A percentile compares a stretch with the other conserved stretches of the same genome.
phyloP scores from a whole-genome alignment of 2,888 invertebrate genomes.

The Scelioninae gen. 1 region DNA sequence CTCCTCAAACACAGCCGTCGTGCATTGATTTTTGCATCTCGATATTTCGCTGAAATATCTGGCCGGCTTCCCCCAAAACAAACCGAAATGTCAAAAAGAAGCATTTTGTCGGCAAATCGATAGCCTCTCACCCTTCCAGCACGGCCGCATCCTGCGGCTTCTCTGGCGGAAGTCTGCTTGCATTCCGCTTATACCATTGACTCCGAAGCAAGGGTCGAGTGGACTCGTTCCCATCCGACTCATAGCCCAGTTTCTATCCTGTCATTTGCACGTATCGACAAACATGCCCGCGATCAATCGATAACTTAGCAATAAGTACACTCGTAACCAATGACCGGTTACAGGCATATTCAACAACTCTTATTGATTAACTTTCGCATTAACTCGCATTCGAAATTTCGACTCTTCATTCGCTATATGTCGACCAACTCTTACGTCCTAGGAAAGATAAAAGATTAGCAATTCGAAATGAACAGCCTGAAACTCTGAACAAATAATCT shows the following conservation, averaged over 20 bases:
- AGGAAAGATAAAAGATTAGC: conserved; percentile 53
- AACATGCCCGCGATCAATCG: conserved; percentile 64
- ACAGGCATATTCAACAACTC: conserved; percentile 61
- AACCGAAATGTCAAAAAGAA: conserved; percentile 62
- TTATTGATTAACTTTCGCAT: conserved; percentile 62
- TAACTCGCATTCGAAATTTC: conserved; percentile 48
- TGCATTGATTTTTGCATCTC: conserved; percentile 50
- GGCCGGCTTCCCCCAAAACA: conserved; percentile 42
- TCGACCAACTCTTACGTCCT: neutral
- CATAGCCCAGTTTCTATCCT: conserved; percentile 68
- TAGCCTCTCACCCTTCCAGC: conserved; percentile 49
- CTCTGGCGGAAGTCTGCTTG: conserved; percentile 68
- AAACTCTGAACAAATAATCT: conserved; percentile 38
- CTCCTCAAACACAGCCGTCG: conserved; percentile 43
- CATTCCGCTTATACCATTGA: conserved; percentile 69
- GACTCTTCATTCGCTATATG: conserved; percentile 34
- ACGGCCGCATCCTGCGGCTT: conserved; percentile 65
- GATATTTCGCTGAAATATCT: conserved; percentile 52
- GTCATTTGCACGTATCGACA: conserved; percentile 71
- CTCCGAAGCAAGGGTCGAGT: conserved; percentile 68
- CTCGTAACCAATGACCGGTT: conserved; percentile 60
- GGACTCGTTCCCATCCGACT: conserved; percentile 68
- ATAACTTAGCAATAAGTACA: conserved; percentile 66
- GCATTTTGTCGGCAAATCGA: conserved; percentile 59
- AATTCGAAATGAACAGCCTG: conserved; percentile 46